phyloP scores from a whole-genome alignment of 2,888 invertebrate genomes.

The Ophion ellenae region DNA sequence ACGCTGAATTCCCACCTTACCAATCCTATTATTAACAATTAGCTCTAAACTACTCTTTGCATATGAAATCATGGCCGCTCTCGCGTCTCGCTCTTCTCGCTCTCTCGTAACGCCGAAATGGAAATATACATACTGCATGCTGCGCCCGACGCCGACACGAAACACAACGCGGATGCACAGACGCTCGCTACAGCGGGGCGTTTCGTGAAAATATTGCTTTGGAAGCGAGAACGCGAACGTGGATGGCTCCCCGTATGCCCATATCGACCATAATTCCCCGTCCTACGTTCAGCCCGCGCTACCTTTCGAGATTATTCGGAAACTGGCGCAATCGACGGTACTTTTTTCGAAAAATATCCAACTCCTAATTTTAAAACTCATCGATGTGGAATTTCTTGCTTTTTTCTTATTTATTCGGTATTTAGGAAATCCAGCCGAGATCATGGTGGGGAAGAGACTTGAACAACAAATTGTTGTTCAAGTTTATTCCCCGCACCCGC shows the following conservation, averaged over 20 bases:
- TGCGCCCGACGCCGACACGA: constrained; percentile 76
- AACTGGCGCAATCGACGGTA: background rate
- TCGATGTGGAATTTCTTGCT: too few species aligned
- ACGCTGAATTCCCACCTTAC: constrained; percentile 83
- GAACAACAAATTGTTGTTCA: too few species aligned
- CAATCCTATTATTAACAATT: constrained; percentile 84
- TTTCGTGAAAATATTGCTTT: constrained; percentile 76
- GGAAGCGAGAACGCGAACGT: constrained; percentile 29
- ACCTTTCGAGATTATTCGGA: constrained; percentile 2
- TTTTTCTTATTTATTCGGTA: too few species aligned
- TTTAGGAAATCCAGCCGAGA: too few species aligned
- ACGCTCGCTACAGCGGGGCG: constrained; percentile 17
- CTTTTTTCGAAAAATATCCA: background rate
- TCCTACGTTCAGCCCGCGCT: background rate
- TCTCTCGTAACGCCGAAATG: constrained; percentile 82
- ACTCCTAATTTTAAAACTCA: background rate
- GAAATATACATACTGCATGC: constrained; percentile 84
- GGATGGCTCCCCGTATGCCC: constrained; percentile 59
- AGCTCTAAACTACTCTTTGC: constrained; percentile 84
- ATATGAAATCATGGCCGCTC: constrained; percentile 79
- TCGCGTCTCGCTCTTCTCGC: constrained; percentile 6
- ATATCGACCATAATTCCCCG: constrained; percentile 55
- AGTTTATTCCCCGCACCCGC: too few species aligned
- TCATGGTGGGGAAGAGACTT: too few species aligned
- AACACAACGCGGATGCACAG: constrained; percentile 52